These are phyloP conservation scores for Aix galericulata DNA, from an alignment of 2,113 vertebrate genomes.

Conservation along the genomic window DNA sequence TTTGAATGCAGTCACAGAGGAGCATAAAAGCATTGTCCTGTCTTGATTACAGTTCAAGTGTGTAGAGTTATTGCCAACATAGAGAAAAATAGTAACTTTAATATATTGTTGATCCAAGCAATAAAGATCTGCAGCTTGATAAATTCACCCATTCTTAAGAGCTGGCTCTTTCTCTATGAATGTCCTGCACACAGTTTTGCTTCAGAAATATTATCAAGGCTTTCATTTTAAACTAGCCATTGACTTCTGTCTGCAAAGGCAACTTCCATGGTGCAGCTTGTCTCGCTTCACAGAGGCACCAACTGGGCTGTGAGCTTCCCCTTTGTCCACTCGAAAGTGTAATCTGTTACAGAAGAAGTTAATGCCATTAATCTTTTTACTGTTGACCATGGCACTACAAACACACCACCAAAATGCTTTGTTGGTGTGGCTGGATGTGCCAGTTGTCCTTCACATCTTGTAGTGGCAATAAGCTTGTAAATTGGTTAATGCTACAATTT, in stretches of 20 bases:
- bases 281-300: background rate
- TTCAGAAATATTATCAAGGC: background rate
- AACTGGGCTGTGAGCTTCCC: background rate
- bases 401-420: background rate
- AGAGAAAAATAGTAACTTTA: slow-evolving; percentile 1
- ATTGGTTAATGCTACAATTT: background rate
- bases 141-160: slow-evolving; percentile 20
- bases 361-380: background rate
- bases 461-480: background rate
- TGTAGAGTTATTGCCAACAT: background rate
- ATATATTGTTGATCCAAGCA: background rate
- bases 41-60: background rate
- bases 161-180: background rate
- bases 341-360: background rate
- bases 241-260: background rate
- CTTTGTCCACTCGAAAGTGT: background rate
- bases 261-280: background rate
- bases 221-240: background rate
- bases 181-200: background rate
- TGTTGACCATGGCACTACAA: background rate
- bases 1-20: background rate
- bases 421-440: background rate
- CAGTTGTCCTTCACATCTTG: background rate
- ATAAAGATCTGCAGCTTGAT: background rate
- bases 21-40: background rate